These are phyloP conservation scores for Caenorhabditis plicata DNA, from an alignment of 2,888 invertebrate species.

Conservation along the genomic window DNA sequence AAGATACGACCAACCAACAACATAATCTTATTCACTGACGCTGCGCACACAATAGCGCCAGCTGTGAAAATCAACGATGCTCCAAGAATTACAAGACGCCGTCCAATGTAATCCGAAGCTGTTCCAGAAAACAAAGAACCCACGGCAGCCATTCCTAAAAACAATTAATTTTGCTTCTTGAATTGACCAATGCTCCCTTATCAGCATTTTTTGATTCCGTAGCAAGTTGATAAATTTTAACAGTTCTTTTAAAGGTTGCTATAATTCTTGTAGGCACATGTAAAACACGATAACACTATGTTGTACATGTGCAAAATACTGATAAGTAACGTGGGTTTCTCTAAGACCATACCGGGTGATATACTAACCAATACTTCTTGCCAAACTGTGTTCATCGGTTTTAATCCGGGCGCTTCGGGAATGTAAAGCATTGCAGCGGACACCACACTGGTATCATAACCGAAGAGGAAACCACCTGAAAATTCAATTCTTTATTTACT, in stretches of 20 bases:
- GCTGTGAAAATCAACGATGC: conserved; percentile 66
- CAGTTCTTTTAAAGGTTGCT: background rate
- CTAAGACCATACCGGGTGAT: conserved; percentile 46
- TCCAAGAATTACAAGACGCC: conserved; percentile 69
- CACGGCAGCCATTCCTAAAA: conserved; percentile 42
- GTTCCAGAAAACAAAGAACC: conserved; percentile 64
- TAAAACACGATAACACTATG: no score
- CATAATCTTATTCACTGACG: conserved; percentile 44
- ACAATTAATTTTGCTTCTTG: background rate
- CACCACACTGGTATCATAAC: conserved; percentile 72
- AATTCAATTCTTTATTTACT: no score
- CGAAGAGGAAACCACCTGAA: conserved; percentile 67
- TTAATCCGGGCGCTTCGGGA: conserved; percentile 43
- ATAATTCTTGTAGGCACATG: background rate
- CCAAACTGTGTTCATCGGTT: conserved; percentile 51
- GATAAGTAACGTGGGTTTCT: no score
- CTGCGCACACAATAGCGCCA: conserved; percentile 68
- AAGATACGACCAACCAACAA: conserved; percentile 55
- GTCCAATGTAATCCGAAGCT: conserved; percentile 68
- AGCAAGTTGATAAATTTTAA: background rate
- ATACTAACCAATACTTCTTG: conserved; percentile 59
- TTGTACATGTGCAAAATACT: no score
- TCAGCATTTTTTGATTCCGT: no score
- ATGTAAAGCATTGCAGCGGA: conserved; percentile 65
- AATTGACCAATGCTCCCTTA: background rate